Evolutionary conservation across 2,113 vertebrate genomes (phyloP), one percentile per base, ranked within the genome.

Genomic region (Elgaria multicarinata): DNA sequence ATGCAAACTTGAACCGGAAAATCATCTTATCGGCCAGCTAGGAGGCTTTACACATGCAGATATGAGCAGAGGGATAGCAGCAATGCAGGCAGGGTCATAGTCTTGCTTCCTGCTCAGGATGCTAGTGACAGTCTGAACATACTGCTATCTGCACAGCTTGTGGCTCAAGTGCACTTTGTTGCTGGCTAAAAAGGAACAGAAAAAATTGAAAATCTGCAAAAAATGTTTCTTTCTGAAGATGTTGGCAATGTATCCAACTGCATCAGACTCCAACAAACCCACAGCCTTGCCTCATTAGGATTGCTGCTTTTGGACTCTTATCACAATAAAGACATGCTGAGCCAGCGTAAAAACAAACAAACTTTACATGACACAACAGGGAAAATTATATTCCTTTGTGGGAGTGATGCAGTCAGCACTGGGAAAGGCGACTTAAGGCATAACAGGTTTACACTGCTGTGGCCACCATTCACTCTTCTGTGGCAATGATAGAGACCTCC

Each of bases 111-210:
- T 75, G 69, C 22, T 66, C n/a, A 36, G 42, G 75, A 78, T 46
- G 58, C 44, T 69, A 31, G 13, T 77, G 28, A 31, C 44, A 39
- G 18, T 77, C 44, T 67, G 62, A 36, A 36, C n/a, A 39, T 77
- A 8, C 42, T 88, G 53, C 55, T 83, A 80, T 86, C 58, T 79
- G 53, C 74, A 82, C 31, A 83, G 58, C 77, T 92, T 92, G 84
- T n/a, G 55, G 91, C 66, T 93, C 76, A 88, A 31, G 6, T 91
- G 44, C 20, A 66, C 72, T 95, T 92, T 87, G 39, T 87, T 76
- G 50, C 87, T 89, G 39, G 50, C 75, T 2, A 1, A 64, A 16
- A 71, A 42, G 66, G 75, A 58, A 67, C 31, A 50, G 39, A 85
- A 69, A 80, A 13, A 81, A 1, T 26, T 46, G 42, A 67, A 80